A percentile compares a stretch with the other conserved stretches of the same genome.
These are phyloP conservation scores for Campoplex nolae DNA, from an alignment of 2,888 invertebrate genomes.

Conservation along the genomic window DNA sequence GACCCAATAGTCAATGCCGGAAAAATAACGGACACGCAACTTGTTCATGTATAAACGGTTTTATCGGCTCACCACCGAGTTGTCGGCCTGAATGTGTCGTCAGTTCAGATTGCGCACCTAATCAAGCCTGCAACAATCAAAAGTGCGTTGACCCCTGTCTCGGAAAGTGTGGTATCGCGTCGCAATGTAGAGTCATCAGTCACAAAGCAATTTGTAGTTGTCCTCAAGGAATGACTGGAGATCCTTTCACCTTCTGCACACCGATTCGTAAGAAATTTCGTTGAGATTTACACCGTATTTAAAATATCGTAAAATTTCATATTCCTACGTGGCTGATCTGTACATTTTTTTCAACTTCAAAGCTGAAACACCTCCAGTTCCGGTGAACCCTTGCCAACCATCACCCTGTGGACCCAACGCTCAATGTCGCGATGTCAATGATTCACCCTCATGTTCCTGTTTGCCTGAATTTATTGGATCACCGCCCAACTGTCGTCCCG, in stretches of 20 bases:
- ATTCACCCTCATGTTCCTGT: constrained; percentile 86
- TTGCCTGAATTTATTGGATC: constrained; percentile 84
- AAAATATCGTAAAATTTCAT: not conserved
- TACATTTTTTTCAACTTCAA: constrained; percentile 18
- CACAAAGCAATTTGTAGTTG: constrained; percentile 86
- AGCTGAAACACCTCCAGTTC: constrained; percentile 47
- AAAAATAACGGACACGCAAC: constrained; percentile 85
- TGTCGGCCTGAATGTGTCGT: constrained; percentile 84
- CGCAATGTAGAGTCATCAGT: constrained; percentile 85
- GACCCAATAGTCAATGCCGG: constrained; percentile 86
- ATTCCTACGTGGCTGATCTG: not conserved
- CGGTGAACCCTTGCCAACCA: constrained; percentile 84
- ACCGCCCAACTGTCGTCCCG: constrained; percentile 85
- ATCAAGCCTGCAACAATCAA: constrained; percentile 83
- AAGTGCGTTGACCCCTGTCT: constrained; percentile 85
- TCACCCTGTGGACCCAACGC: constrained; percentile 85
- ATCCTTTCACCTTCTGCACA: constrained; percentile 83
- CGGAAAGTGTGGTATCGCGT: constrained; percentile 85
- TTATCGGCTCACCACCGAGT: constrained; percentile 83
- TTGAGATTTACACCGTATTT: not conserved
- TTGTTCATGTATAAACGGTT: constrained; percentile 84
- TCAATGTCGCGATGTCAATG: constrained; percentile 84
- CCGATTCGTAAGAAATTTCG: constrained; percentile 67
- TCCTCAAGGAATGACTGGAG: constrained; percentile 82
- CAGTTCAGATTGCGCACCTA: constrained; percentile 85